Percentiles rank a stretch among this genome's conserved stretches.
Evolutionary conservation across 2,113 vertebrate genomes (phyloP).

Genomic region (Sardina pilchardus): DNA sequence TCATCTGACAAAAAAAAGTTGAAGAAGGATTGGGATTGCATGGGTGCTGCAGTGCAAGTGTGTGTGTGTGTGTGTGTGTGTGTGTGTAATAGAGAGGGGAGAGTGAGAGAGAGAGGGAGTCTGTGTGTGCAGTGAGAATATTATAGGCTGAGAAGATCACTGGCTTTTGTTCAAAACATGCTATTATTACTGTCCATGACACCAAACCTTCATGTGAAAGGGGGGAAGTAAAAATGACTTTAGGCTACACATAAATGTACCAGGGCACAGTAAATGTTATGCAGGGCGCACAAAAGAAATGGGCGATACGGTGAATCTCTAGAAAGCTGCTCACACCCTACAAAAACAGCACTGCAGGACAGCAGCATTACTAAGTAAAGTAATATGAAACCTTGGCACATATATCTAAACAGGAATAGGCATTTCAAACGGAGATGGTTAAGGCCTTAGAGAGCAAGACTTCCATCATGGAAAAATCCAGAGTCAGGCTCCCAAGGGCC

Average conservation of each 20-base stretch:
- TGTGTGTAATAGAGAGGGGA: not conserved
- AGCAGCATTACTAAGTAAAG: not conserved
- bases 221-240: conserved; percentile 2
- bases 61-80: conserved; percentile 12
- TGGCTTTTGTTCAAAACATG: conserved; percentile 20
- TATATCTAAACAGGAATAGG: not conserved
- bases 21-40: not conserved
- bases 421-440: not conserved
- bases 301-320: not conserved
- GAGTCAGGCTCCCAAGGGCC: not conserved
- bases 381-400: not conserved
- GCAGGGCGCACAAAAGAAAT: not conserved
- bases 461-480: conserved; percentile 9
- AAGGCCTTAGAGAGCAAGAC: not conserved
- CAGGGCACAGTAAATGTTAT: conserved; percentile 18
- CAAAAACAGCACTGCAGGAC: not conserved
- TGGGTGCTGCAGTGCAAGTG: not conserved
- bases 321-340: not conserved
- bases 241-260: conserved; percentile 14
- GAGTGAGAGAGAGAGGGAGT: not conserved
- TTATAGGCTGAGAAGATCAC: conserved; percentile 12
- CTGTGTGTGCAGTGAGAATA: conserved; percentile 8
- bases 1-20: not conserved
- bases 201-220: conserved; percentile 1
- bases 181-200: conserved; percentile 15